Conservation (phyloP, 2,888 invertebrate genomes). For the Ennomos quercinarius region DNA sequence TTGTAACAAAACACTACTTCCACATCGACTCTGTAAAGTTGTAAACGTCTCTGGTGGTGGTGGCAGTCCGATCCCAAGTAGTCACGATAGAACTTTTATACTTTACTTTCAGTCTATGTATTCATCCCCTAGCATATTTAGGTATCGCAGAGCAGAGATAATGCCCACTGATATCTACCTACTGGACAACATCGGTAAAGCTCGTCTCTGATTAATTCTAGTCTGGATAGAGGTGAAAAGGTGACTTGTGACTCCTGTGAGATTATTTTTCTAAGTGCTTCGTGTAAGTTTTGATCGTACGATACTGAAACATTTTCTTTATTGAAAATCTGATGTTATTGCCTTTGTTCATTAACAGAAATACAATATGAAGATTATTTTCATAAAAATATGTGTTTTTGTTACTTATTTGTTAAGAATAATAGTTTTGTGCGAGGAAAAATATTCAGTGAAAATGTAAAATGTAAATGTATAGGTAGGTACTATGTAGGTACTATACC, state of each 20-base stretch:
- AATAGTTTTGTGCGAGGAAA: too few species aligned
- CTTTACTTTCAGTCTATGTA: too few species aligned
- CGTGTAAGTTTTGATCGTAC: constrained; percentile 10
- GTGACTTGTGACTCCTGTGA: not conserved
- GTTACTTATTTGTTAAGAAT: too few species aligned
- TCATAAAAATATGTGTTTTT: too few species aligned
- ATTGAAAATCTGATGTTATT: constrained; percentile 2
- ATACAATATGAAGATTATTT: not conserved
- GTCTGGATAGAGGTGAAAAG: constrained; percentile 11
- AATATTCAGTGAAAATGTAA: too few species aligned
- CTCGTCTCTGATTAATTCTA: constrained; percentile 16
- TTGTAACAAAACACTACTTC: too few species aligned
- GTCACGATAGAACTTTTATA: too few species aligned
- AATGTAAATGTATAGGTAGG: too few species aligned
- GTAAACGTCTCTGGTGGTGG: too few species aligned
- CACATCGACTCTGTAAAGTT: too few species aligned
- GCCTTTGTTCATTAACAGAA: not conserved
- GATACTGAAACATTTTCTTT: constrained; percentile 7
- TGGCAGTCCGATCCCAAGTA: too few species aligned
- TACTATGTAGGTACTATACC: too few species aligned
- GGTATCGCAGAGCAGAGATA: constrained; percentile 15
- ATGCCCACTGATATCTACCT: constrained; percentile 4
- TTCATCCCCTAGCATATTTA: constrained; percentile 12
- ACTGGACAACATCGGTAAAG: constrained; percentile 13
- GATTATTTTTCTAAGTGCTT: constrained; percentile 3